Evolutionary conservation across 2,797 vertebrate genomes (phyloP), one percentile per base, ranked within the genome.

Genomic region (Anabas testudineus): DNA sequence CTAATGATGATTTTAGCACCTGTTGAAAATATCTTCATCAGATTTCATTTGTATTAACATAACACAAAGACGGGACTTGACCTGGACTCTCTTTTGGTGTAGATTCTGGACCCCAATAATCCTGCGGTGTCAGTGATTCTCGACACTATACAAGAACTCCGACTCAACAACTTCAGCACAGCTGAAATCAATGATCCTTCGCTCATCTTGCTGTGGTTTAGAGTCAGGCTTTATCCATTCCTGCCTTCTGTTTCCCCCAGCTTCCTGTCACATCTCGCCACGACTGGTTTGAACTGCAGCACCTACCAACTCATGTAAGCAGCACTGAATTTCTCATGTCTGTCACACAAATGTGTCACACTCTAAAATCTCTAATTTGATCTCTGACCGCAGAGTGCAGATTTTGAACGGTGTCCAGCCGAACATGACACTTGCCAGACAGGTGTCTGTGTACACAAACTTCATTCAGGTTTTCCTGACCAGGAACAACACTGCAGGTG

Each of bases 241-340:
- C 71, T 94, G 34, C 77, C 90, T 0, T 77, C 72, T 6, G 81
- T 68, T 30, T 91, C 93, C 4, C 10, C 39, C 0, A 52, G 73
- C 19, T 94, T 94, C 85, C 83, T 95, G 49, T 90, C 88, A 53
- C 93, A 90, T 76, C 65, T 94, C 3, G 34, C 63, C 74, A 79
- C 70, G 7, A 84, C 47, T 21, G 54, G 63, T 13, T 74, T 93
- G 2, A 88, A 63, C 13, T 94, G 93, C 78, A 78, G 34, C 62
- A 82, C 86, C 79, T 94, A 82, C 86, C 91, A 92, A 61, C 64
- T 49, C 1, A 76, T 93, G 94, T 94, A 70, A 76, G 89, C 71
- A 21, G 8, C 46, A 0, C n/a, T 13, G 22, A 32, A 36, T 41
- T 47, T 46, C 18, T 14, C 3, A 47, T 21, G 8, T 30, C 14